Evolutionary conservation across 1,140 invertebrate species (phyloP), one percentile per base, ranked within the genome.

Genomic region (Trichonephila clavata): DNA sequence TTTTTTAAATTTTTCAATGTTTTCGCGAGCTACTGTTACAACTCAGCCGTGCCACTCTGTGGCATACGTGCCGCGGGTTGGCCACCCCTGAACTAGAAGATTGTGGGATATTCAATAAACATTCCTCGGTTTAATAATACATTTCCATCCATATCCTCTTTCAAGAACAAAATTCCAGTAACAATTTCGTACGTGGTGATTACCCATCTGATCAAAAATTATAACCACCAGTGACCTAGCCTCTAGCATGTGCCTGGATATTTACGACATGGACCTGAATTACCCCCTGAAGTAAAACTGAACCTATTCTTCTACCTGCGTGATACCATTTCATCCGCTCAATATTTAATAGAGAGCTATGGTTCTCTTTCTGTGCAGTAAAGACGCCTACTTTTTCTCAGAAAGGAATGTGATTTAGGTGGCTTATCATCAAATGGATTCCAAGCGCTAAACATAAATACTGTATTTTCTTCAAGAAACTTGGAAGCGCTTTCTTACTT

Each of bases 271-370:
- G 24, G 39, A 65, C 43, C 21, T 10, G 39, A 68, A 77, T 59
- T 21, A n/a, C 87, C 63, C 87, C 63, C 63, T n/a, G 43, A 24
- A 39, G 87, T 89, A 50, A 50, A 68, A 57, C 24, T 89, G 21
- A 27, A 20, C 60, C 87, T 89, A 71, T 59, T 89, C 43, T 89
- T 89, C 39, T 10, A 7, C 10, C 27, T 89, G 63, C 87, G 87
- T 89, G 87, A 89, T n/a, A 65, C 68, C 87, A 89, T 89, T 89
- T 59, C 57, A 18, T 50, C n/a, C 50, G 27, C 20, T 89, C 87
- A 89, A 89, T 89, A 89, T 89, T 89, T 89, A 77, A 89, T 89
- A 32, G 86, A 65, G 60, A 57, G 32, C 71, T 77, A 39, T 77
- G 71, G 32, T 77, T 39, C 18, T 32, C 71, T 77, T 32, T 32